Conservation (phyloP, 2,888 invertebrate species). For the Phyllotreta striolata region DNA sequence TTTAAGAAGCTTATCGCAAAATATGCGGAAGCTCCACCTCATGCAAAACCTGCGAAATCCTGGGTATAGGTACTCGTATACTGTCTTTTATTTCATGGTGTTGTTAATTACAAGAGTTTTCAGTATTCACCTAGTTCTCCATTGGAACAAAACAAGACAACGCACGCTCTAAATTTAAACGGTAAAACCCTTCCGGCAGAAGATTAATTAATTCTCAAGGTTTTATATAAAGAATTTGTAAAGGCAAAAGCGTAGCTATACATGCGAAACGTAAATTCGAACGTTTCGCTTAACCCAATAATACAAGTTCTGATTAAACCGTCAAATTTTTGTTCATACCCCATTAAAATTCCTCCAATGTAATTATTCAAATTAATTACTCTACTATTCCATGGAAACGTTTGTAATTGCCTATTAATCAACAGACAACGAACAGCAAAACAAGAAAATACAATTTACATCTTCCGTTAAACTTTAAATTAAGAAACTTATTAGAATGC, state of each 20-base stretch:
- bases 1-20: too few species aligned
- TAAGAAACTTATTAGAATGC: too few species aligned
- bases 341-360: too few species aligned
- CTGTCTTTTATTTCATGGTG: not conserved
- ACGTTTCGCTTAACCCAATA: not conserved
- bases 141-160: not conserved
- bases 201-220: constrained; percentile 15
- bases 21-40: too few species aligned
- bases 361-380: too few species aligned
- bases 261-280: not conserved
- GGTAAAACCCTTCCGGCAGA: not conserved
- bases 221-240: constrained; percentile 1
- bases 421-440: too few species aligned
- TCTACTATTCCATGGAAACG: too few species aligned
- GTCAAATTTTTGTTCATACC: too few species aligned
- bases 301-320: too few species aligned
- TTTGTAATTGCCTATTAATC: too few species aligned
- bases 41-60: constrained; percentile 1
- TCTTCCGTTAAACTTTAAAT: too few species aligned
- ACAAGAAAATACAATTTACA: too few species aligned
- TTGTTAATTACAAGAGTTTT: constrained; percentile 19
- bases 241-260: not conserved
- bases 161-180: constrained; percentile 12
- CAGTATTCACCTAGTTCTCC: constrained; percentile 8
- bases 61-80: not conserved